A percentile compares a stretch with the other conserved stretches of the same genome.
Evolutionary conservation across 53 echinoderm and acorn worm genomes (phyloP).

Genomic region (Astropecten irregularis): DNA sequence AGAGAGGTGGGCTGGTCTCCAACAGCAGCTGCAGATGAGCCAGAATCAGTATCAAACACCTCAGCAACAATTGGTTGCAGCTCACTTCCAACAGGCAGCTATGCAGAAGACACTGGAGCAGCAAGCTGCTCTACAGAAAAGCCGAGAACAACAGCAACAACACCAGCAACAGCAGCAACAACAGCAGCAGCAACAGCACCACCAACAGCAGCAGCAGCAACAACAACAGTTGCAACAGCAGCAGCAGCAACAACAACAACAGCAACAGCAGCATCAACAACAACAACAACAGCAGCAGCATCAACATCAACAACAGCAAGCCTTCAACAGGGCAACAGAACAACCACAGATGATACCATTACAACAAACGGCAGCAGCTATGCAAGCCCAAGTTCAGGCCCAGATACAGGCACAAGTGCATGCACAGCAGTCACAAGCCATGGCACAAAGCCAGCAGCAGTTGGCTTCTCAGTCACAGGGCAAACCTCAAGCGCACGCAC

Average conservation of each 20-base stretch:
- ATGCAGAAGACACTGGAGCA: constrained; percentile 43
- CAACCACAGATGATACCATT: constrained; percentile 46
- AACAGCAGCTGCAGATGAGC: constrained; percentile 32
- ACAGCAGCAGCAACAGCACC: too few relatives aligned
- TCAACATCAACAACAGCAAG: constrained; percentile 45
- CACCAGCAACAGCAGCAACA: constrained; percentile 25
- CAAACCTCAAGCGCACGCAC: constrained; percentile 46
- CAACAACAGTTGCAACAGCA: constrained; percentile 21
- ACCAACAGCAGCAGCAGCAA: constrained; percentile 51
- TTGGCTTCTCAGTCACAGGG: constrained; percentile 23
- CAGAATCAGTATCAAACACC: constrained; percentile 47
- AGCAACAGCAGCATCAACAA: background rate
- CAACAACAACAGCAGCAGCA: constrained; percentile 46
- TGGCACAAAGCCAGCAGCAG: constrained; percentile 18
- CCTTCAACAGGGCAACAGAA: constrained; percentile 33
- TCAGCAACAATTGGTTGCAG: constrained; percentile 41
- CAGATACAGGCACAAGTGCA: constrained; percentile 49
- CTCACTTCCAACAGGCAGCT: constrained; percentile 21
- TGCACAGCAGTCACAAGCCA: constrained; percentile 34
- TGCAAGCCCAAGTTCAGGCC: constrained; percentile 54
- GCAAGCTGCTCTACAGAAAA: constrained; percentile 37
- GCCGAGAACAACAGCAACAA: constrained; percentile 37
- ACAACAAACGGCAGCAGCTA: constrained; percentile 53
- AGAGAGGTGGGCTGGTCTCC: constrained; percentile 49
- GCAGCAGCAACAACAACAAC: constrained; percentile 53